Base-by-base conservation (phyloP, 92 coral and sea anemone species). In the Umimayanthus chanpuru region DNA sequence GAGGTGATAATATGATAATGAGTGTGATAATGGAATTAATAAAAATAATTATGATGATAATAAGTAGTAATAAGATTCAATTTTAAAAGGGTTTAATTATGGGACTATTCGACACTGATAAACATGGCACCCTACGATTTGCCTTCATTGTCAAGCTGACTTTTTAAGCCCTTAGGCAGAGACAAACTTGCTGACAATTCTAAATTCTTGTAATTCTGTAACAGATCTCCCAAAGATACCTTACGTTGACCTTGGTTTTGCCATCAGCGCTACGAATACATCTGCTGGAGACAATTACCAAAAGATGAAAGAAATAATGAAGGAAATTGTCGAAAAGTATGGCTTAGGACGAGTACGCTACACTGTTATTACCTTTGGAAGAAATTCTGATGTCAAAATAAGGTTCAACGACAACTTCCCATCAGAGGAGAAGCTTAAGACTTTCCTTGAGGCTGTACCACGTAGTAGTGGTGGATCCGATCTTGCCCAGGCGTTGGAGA, bases 401-500 rank as follows among this genome's bases (percentile, higher is more conserved):
- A 83, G 67, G 41, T 30, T 83, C 12, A 47, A 70, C 78, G 87
- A 68, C 18, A 83, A 70, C 56, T 39, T 43, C 6, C 44, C 55
- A 6, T 70, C 87, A 12, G 87, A 85, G 89, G 65, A 80, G 21
- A 61, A 77, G 40, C 88, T 96, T 14, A 89, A 88, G 73, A 81
- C 86, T 26, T 82, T 50, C 39, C 84, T 96, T 6, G 90, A 83
- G 75, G 88, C 85, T 16, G 70, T 90, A 26, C 90, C 89, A 20
- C 79, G 92, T 85, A 88, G 91, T 61, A 53, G 87, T 32, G 89
- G 85, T 38, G 98, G 96, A 7, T 83, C 92, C 64, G 90, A 91
- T 75, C 76, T 96, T 25, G 88, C 86, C 18, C 91, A 90, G 71
- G 98, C 96, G 0, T 87, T 96, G 49, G 89, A 84, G 75, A 91